Conservation (phyloP, 2,797 vertebrate species). For the Lophius americanus region DNA sequence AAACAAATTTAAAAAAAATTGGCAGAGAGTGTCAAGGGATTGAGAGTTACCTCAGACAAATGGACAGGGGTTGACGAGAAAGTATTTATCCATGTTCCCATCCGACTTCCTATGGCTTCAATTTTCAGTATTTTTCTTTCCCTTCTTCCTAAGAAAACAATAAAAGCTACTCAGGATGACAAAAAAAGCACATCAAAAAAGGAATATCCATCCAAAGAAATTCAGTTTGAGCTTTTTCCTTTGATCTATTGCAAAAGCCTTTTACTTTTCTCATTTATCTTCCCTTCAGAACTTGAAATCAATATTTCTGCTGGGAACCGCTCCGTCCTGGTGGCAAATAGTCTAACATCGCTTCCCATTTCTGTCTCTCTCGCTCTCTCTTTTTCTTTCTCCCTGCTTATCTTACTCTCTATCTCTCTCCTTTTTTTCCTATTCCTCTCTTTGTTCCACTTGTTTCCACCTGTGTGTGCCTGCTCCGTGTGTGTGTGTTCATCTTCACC, state of each 20-base stretch:
- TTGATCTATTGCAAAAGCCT: constrained; percentile 66
- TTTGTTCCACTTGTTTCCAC: constrained; percentile 70
- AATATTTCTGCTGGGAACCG: constrained; percentile 72
- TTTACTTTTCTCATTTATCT: constrained; percentile 69
- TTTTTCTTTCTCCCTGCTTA: constrained; percentile 16
- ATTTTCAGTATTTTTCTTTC: constrained; percentile 27
- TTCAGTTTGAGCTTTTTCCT: constrained; percentile 48
- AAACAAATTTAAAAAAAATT: constrained; percentile 32
- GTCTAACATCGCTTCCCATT: constrained; percentile 76
- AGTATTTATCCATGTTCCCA: constrained; percentile 30
- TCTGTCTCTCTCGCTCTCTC: constrained; percentile 28
- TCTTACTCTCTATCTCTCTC: constrained; percentile 40
- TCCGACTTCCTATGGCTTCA: constrained; percentile 36
- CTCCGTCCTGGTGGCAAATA: constrained; percentile 71
- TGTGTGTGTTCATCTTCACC: constrained; percentile 44
- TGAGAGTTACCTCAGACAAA: constrained; percentile 25
- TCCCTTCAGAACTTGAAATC: constrained; percentile 73
- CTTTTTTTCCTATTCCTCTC: constrained; percentile 41
- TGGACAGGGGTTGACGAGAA: constrained; percentile 19
- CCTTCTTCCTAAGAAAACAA: constrained; percentile 51
- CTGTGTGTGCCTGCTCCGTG: constrained; percentile 58
- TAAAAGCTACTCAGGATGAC: constrained; percentile 56
- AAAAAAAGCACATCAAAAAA: constrained; percentile 61
- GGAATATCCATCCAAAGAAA: constrained; percentile 64
- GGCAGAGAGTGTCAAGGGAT: constrained; percentile 25